Conservation (phyloP, 2,888 invertebrate species). For the Listrodromus nycthemerus region DNA sequence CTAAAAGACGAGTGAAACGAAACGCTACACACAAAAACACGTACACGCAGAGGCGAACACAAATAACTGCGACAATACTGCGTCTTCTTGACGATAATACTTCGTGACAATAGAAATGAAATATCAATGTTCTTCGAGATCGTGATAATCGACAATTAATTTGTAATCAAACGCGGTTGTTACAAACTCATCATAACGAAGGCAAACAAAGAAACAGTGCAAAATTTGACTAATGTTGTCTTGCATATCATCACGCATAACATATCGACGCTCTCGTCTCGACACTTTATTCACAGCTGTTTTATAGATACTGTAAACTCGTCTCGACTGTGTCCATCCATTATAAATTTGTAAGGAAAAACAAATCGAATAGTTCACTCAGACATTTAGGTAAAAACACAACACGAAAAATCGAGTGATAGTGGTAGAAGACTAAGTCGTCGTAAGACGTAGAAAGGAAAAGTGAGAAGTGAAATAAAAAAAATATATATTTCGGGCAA, state of each 20-base stretch:
- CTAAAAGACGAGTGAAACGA: constrained; percentile 36
- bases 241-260: constrained; percentile 54
- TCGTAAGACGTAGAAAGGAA: background rate
- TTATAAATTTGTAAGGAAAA: constrained; percentile 51
- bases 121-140: constrained; percentile 31
- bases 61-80: constrained; percentile 13
- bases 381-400: constrained; percentile 17
- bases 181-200: constrained; percentile 30
- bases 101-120: constrained; percentile 57
- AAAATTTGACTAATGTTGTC: constrained; percentile 48
- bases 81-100: constrained; percentile 40
- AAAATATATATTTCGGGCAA: constrained; percentile 16
- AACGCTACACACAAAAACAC: constrained; percentile 19
- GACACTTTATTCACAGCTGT: constrained; percentile 29
- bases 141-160: constrained; percentile 45
- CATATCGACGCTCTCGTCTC: constrained; percentile 30
- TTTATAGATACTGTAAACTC: constrained; percentile 30
- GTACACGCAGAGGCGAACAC: background rate
- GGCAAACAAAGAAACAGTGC: constrained; percentile 48
- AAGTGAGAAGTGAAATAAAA: constrained; percentile 2
- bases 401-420: constrained; percentile 3
- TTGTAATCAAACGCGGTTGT: constrained; percentile 51
- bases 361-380: constrained; percentile 31
- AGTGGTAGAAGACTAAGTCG: constrained; percentile 1
- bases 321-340: constrained; percentile 63